These are phyloP conservation scores for Frankliniella fusca DNA, from an alignment of 2,888 invertebrate genomes.

Conservation along the genomic window DNA sequence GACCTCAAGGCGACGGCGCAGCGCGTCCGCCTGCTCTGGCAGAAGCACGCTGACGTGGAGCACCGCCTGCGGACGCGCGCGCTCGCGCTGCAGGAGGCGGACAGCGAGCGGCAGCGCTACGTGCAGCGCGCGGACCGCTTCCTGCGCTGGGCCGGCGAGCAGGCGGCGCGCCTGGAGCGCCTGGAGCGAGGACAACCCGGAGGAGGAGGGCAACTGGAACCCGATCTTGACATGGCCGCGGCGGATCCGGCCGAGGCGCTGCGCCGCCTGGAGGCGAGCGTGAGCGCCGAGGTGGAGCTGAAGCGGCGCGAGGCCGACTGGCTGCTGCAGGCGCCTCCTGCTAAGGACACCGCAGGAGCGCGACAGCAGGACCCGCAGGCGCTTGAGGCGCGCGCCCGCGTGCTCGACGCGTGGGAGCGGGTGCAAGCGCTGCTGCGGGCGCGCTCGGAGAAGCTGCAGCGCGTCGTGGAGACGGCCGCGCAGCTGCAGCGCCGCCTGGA, in stretches of 20 bases:
- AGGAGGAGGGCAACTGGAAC: constrained; percentile 42
- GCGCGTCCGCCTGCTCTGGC: constrained; percentile 69
- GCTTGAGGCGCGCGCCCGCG: constrained; percentile 55
- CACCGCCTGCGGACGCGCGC: constrained; percentile 59
- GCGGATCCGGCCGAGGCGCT: constrained; percentile 70
- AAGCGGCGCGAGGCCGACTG: constrained; percentile 76
- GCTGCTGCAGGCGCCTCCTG: constrained; percentile 64
- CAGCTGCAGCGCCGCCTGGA: constrained; percentile 44
- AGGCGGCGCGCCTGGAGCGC: constrained; percentile 61
- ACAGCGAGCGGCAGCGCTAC: constrained; percentile 51
- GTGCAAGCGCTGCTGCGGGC: not conserved
- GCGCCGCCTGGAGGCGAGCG: constrained; percentile 66
- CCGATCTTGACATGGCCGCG: constrained; percentile 47
- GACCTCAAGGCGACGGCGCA: constrained; percentile 79
- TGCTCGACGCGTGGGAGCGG: not conserved
- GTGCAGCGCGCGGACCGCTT: constrained; percentile 49
- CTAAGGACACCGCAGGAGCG: constrained; percentile 61
- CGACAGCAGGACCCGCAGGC: constrained; percentile 50
- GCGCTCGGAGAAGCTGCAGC: constrained; percentile 7
- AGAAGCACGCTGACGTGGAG: constrained; percentile 76
- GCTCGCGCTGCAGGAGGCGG: constrained; percentile 15
- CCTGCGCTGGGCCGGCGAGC: constrained; percentile 63
- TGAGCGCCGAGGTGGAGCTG: constrained; percentile 68
- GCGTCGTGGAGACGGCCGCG: not conserved
- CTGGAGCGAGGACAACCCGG: constrained; percentile 49